phyloP scores from a whole-genome alignment of 2,888 invertebrate species.

The Adela reaumurella region DNA sequence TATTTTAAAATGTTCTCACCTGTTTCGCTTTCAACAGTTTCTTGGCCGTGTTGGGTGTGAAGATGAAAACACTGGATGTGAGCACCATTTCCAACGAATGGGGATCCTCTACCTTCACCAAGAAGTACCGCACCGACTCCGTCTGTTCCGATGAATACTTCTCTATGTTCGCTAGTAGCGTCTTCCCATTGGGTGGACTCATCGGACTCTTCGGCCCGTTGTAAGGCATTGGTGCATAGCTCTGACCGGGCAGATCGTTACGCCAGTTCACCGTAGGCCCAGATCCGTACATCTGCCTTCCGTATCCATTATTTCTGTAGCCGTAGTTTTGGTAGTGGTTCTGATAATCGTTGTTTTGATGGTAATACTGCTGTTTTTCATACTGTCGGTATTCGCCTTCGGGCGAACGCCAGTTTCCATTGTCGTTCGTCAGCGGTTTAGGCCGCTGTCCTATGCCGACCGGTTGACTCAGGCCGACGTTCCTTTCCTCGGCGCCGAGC shows the following conservation, averaged over 20 bases:
- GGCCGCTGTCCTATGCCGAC: constrained; percentile 74
- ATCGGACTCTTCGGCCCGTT: constrained; percentile 30
- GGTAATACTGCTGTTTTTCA: constrained; percentile 17
- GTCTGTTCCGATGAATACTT: constrained; percentile 25
- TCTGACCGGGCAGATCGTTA: constrained; percentile 20
- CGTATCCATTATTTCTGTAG: constrained; percentile 24
- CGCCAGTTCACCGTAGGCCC: constrained; percentile 20
- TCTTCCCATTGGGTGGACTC: constrained; percentile 31
- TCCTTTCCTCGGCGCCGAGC: constrained; percentile 68
- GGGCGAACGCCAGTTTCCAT: constrained; percentile 39
- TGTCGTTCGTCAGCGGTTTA: constrained; percentile 60
- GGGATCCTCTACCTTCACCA: constrained; percentile 58
- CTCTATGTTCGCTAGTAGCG: constrained; percentile 36
- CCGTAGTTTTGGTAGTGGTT: constrained; percentile 12
- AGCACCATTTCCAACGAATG: constrained; percentile 56
- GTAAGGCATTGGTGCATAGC: constrained; percentile 26
- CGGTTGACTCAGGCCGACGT: constrained; percentile 66
- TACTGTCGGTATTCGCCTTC: constrained; percentile 18
- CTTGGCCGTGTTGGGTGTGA: constrained; percentile 58
- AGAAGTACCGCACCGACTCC: constrained; percentile 44
- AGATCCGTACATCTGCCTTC: constrained; percentile 11
- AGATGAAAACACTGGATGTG: constrained; percentile 52
- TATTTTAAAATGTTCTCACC: constrained; percentile 30
- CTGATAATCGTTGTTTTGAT: constrained; percentile 17
- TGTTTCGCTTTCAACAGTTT: constrained; percentile 57